Conservation (phyloP, 1,140 invertebrate genomes). For the Pseudomyrmex sp. region DNA sequence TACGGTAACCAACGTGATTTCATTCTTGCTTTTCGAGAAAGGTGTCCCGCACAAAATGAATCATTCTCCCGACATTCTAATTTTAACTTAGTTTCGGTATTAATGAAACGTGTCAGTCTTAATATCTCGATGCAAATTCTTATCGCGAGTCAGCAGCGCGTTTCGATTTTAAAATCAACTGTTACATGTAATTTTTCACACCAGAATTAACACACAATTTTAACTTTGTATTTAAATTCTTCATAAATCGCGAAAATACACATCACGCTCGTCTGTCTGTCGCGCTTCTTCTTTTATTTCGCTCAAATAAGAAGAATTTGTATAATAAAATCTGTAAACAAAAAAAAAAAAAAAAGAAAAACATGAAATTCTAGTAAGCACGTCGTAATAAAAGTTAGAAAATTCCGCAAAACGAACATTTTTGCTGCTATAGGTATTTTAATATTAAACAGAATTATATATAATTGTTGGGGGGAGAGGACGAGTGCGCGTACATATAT, state of each 20-base stretch:
- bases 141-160: neutral
- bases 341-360: neutral
- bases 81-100: constrained; percentile 39
- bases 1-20: constrained; percentile 50
- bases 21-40: constrained; percentile 50
- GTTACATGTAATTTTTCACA: neutral
- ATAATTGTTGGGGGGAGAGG: constrained; percentile 27
- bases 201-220: neutral
- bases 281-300: neutral
- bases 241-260: neutral
- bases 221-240: neutral
- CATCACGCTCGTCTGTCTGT: no score
- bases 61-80: constrained; percentile 65
- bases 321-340: no score
- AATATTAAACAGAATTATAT: constrained; percentile 42
- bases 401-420: constrained; percentile 31
- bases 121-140: constrained; percentile 1
- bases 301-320: constrained; percentile 22
- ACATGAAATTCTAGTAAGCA: constrained; percentile 1
- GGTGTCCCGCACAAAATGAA: constrained; percentile 59
- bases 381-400: constrained; percentile 12
- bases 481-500: constrained; percentile 3
- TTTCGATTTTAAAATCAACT: neutral
- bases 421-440: neutral
- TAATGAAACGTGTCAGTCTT: constrained; percentile 43